Evolutionary conservation across 2,888 invertebrate genomes (phyloP), one percentile per base, ranked within the genome.

Genomic region (Heterodera filipjevi): DNA sequence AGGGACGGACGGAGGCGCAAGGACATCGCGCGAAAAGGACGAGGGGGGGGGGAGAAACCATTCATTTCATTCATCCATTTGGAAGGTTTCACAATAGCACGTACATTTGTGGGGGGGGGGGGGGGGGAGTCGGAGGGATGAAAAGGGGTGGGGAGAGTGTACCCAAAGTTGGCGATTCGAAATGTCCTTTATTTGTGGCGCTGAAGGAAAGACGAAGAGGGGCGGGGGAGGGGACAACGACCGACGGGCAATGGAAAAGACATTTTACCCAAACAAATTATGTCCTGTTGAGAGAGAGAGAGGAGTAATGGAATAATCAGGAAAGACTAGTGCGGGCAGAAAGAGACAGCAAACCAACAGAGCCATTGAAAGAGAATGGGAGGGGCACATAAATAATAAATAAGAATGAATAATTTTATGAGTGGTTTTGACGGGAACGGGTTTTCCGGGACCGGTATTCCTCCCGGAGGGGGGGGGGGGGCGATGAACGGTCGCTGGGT

Each of bases 121-220:
- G n/a, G n/a, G n/a, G n/a, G n/a, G n/a, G n/a, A 19, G 19, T 3
- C 1, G 3, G 14, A 1, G 16, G 53, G 5, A 19, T 3, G 27
- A 3, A 27, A 3, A 8, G 59, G 27, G 1, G 33, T 16, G 68
- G 68, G 1, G 33, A 14, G 32, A 16, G 68, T 22, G 68, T 19
- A 68, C 35, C 35, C 68, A 32, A 68, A 68, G 32, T 68, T 68
- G 68, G 68, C 27, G 66, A 66, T 59, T 59, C 27, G 27, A 59
- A 59, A 27, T 49, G 59, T 59, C 59, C 59, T 59, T 59, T 59
- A 6, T 22, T 22, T 53, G 19, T 53, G 53, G 22, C 22, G n/a
- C 8, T 10, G 59, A 12, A 27, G n/a, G n/a, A n/a, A 59, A 22
- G 59, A 27, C n/a, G 27, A 1, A 8, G 59, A 27, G 22, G 10